Evolutionary conservation across 2,888 invertebrate species (phyloP), one percentile per base, ranked within the genome.

Genomic region (Stenoptilia bipunctidactyla): DNA sequence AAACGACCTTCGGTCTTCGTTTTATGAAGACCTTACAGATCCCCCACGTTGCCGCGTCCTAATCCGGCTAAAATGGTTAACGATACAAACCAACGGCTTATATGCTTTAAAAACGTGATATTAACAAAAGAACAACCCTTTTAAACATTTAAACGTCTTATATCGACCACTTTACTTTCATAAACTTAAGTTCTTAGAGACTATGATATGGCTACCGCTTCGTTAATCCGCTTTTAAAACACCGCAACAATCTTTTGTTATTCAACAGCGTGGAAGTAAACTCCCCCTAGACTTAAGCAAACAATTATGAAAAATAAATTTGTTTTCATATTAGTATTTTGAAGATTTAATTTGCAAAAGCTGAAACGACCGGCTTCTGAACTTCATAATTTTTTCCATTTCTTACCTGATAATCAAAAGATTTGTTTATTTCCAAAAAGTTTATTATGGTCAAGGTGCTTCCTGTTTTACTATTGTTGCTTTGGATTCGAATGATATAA

Each of bases 51-150:
- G 70, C 45, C 15, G 40, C 49, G 51, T 46, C 55, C 53, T 60
- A 61, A 57, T 58, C 53, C 59, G 58, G 56, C 53, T 55, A 53
- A 48, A 63, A 66, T 66, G 66, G 64, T 52, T 48, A 52, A 55
- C 52, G 50, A 56, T 69, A 70, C 76, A 72, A 75, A 69, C 66
- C 63, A 74, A 71, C 66, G 64, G 61, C 64, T 67, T 49, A 57
- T 63, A 62, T 55, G 59, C 58, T 60, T 65, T 62, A 61, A 61
- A 70, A 68, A 56, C 62, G 66, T 74, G 72, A 71, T 76, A 65
- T 67, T 59, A 13, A 80, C 69, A 82, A 77, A 80, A 69, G 63
- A 20, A 69, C 79, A 82, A 80, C 76, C 79, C 79, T 79, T 82
- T 79, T 60, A 61, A 70, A 20, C 3, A 8, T 20, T 68, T 69